phyloP scores from a whole-genome alignment of 2,888 invertebrate genomes.

The Cynaeus angustus region DNA sequence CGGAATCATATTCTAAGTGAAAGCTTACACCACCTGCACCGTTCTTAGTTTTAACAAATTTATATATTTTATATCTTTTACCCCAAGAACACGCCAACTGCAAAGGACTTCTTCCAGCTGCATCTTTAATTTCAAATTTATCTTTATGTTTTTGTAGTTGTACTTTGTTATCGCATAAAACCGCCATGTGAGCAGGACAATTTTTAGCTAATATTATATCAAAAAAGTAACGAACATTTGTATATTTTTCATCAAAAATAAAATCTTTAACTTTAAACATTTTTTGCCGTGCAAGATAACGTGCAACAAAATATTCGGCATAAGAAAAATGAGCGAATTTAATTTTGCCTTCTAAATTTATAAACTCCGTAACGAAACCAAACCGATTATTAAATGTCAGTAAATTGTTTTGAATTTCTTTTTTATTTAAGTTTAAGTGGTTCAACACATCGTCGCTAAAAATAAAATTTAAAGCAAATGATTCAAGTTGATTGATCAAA shows the following conservation, averaged over 20 bases:
- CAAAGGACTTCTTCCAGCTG: not conserved
- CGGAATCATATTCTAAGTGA: too few species aligned
- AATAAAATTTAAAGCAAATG: not conserved
- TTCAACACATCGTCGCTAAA: not conserved
- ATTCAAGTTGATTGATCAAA: slow-evolving; percentile 5
- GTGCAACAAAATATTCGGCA: slow-evolving; percentile 22
- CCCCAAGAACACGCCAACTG: slow-evolving; percentile 11
- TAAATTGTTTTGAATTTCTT: too few species aligned
- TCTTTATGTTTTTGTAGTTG: not conserved
- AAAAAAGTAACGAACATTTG: slow-evolving; percentile 13
- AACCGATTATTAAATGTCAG: too few species aligned
- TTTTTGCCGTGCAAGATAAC: slow-evolving; percentile 5
- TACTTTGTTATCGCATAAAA: slow-evolving; percentile 8
- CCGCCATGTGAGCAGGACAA: slow-evolving; percentile 19
- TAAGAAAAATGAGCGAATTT: slow-evolving; percentile 7
- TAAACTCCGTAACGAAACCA: not conserved
- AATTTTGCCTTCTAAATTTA: not conserved
- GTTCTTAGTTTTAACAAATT: too few species aligned
- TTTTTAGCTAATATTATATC: slow-evolving; percentile 12
- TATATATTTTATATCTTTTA: not conserved
- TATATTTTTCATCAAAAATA: not conserved
- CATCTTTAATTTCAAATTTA: not conserved
- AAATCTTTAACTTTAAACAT: not conserved
- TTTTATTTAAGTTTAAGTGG: not conserved
- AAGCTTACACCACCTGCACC: too few species aligned